Base-by-base conservation (phyloP, 2,888 invertebrate genomes). In the Folsomia manolachei region DNA sequence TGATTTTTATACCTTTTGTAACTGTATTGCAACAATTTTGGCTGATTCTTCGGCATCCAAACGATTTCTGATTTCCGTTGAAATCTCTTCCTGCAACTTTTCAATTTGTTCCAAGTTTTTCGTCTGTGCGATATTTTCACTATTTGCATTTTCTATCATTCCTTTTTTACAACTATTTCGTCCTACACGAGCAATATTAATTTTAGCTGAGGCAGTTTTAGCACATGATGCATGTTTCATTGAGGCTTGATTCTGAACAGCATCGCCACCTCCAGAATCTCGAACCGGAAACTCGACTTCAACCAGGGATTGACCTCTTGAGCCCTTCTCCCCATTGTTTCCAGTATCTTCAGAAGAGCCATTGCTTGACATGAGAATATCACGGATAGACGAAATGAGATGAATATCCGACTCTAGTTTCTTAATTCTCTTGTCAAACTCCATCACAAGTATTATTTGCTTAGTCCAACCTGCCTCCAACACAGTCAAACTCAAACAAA, bases 331-430 rank as follows among this genome's bases (percentile, higher is more conserved):
- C 4, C 19, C 23, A n/a, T 4, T 9, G 60, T 9, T n/a, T 9
- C 4, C 4, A 4, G 9, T 21, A 27, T 56, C 21, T 26, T 65
- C 66, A n/a, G n/a, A n/a, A n/a, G n/a, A n/a, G n/a, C n/a, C n/a
- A 1, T 26, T 56, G 18, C 19, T 52, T 7, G 71, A 21, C 18
- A 76, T 63, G n/a, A 79, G 63, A 0, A 77, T 24, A 7, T 75
- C 65, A 65, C 76, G 75, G 71, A 78, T 75, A 0, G 71, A 71
- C 7, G 76, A 56, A 2, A 79, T 11, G 1, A 78, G 62, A 19
- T 76, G 68, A 7, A 79, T 70, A 52, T 79, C 79, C 19, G 72
- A 69, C 64, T 78, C 78, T 11, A 78, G 56, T 27, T 72, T 77
- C 39, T 79, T 72, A 2, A 78, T 52, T 24, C 79, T 69, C 2